phyloP scores from a whole-genome alignment of 2,113 vertebrate genomes.

The Empidonax alnorum region DNA sequence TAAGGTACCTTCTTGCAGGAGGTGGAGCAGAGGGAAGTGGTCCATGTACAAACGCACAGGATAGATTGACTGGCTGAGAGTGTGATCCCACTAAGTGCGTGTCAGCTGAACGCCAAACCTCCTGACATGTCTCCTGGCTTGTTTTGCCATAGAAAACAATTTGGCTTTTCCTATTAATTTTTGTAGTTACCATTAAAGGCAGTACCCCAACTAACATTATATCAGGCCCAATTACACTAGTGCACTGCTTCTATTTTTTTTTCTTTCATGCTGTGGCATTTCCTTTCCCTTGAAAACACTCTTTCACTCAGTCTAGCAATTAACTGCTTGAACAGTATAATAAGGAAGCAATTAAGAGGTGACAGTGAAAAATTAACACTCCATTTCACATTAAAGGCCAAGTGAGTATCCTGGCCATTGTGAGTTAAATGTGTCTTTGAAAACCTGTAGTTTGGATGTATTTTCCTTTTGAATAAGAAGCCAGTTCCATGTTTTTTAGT shows the following conservation, averaged over 20 bases:
- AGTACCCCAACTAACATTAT: constrained; percentile 70
- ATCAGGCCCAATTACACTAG: constrained; percentile 75
- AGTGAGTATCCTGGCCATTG: constrained; percentile 84
- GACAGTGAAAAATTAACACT: constrained; percentile 88
- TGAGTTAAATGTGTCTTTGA: constrained; percentile 83
- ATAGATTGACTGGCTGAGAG: not conserved
- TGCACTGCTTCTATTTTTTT: constrained; percentile 71
- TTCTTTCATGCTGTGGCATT: constrained; percentile 84
- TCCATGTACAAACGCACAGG: not conserved
- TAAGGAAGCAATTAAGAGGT: constrained; percentile 89
- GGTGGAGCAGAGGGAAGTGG: not conserved
- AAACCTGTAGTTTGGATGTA: constrained; percentile 82
- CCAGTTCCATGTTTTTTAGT: constrained; percentile 78
- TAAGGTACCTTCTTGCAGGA: not conserved
- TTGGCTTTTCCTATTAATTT: constrained; percentile 74
- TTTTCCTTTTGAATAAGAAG: constrained; percentile 82
- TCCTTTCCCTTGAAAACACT: constrained; percentile 85
- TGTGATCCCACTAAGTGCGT: not conserved
- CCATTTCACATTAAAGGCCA: constrained; percentile 88
- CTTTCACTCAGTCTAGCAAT: constrained; percentile 86
- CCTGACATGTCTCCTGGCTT: not conserved
- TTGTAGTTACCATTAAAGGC: constrained; percentile 75
- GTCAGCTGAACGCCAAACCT: not conserved
- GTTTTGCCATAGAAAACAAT: constrained; percentile 64
- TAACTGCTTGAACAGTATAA: constrained; percentile 88